A percentile compares a stretch with the other conserved stretches of the same genome.
These are phyloP conservation scores for Tholera decimalis DNA, from an alignment of 2,888 invertebrate genomes.

Conservation along the genomic window DNA sequence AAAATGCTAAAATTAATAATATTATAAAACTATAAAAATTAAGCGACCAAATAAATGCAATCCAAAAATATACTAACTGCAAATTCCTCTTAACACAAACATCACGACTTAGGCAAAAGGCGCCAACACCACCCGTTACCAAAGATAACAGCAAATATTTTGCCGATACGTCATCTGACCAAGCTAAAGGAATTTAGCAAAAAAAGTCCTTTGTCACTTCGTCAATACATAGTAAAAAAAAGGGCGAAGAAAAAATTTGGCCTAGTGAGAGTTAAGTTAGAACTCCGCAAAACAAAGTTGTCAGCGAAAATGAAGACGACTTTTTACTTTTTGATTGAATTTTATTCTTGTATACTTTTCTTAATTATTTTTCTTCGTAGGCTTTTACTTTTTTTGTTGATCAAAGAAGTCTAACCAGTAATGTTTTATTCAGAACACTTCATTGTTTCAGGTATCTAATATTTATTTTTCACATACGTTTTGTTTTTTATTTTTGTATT, in stretches of 20 bases:
- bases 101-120: slow-evolving; percentile 44
- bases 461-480: not conserved
- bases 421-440: too few species aligned
- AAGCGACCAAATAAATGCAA: not conserved
- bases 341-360: not conserved
- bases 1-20: too few species aligned
- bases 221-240: slow-evolving; percentile 17
- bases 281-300: slow-evolving; percentile 1
- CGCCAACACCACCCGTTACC: slow-evolving; percentile 56
- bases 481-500: too few species aligned
- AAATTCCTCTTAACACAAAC: slow-evolving; percentile 18
- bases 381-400: not conserved
- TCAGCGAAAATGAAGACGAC: not conserved
- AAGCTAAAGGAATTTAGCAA: slow-evolving; percentile 49
- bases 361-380: not conserved
- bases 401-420: not conserved
- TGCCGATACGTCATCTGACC: slow-evolving; percentile 51
- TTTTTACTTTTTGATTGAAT: not conserved
- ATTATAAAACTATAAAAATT: not conserved
- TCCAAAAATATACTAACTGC: not conserved
- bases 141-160: slow-evolving; percentile 62
- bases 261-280: slow-evolving; percentile 45
- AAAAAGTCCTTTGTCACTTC: slow-evolving; percentile 62
- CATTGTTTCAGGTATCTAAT: too few species aligned
- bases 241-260: slow-evolving; percentile 18